Evolutionary conservation across 2,113 vertebrate genomes (phyloP).

Genomic region (Etia nguti): DNA sequence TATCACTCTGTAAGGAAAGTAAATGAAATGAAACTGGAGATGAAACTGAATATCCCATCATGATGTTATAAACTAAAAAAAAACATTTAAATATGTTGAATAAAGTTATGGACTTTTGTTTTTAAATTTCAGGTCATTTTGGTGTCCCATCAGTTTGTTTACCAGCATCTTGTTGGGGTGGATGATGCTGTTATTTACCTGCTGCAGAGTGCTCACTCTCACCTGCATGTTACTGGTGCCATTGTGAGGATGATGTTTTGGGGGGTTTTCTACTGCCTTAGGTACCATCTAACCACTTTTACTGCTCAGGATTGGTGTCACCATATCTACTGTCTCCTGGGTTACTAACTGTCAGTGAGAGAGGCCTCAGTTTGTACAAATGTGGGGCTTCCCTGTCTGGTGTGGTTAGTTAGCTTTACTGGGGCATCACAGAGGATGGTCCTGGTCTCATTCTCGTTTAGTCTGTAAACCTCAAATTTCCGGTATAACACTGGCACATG

Average conservation of each 20-base stretch:
- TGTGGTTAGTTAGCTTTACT: not conserved
- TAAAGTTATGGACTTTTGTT: not conserved
- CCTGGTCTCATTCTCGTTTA: not conserved
- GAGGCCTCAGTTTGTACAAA: not conserved
- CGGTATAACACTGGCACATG: not conserved
- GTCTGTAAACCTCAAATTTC: not conserved
- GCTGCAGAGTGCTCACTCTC: not conserved
- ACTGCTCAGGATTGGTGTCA: not conserved
- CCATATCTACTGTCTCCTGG: not conserved
- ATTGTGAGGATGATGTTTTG: not conserved
- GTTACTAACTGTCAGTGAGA: not conserved
- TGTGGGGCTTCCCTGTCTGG: not conserved
- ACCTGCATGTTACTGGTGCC: accelerated
- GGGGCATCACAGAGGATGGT: not conserved
- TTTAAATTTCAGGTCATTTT: not conserved
- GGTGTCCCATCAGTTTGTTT: not conserved
- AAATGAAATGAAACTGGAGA: not conserved
- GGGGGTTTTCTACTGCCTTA: not conserved
- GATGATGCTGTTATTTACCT: not conserved
- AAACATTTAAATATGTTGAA: not conserved
- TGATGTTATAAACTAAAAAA: not conserved
- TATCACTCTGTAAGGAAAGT: not conserved
- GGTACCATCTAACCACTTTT: not conserved
- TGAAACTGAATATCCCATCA: not conserved
- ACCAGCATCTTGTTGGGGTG: not conserved